A percentile compares a stretch with the other conserved stretches of the same genome.
phyloP scores from a whole-genome alignment of 2,888 invertebrate species.

The Amorpha juglandis region DNA sequence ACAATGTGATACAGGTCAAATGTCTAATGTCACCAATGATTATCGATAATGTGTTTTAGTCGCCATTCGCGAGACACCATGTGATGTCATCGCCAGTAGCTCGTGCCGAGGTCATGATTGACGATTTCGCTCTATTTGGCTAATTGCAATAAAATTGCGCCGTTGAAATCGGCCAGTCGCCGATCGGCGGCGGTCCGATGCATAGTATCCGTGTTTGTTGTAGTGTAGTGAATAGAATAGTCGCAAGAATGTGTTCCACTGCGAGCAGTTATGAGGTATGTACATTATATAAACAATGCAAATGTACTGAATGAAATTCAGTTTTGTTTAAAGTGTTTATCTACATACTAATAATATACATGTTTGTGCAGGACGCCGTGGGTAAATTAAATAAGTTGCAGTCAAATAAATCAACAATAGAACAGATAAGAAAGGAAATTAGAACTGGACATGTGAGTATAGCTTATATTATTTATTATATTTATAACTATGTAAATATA shows the following conservation, averaged over 20 bases:
- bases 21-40: slow-evolving; percentile 66
- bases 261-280: slow-evolving; percentile 68
- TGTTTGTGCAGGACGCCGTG: slow-evolving; percentile 86
- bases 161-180: slow-evolving; percentile 34
- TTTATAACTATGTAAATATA: background rate
- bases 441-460: slow-evolving; percentile 67
- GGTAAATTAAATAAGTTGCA: slow-evolving; percentile 88
- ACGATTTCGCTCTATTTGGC: slow-evolving; percentile 43
- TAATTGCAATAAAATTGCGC: slow-evolving; percentile 41
- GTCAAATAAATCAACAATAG: slow-evolving; percentile 87
- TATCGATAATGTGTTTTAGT: slow-evolving; percentile 52
- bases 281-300: slow-evolving; percentile 3
- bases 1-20: slow-evolving; percentile 61
- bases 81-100: slow-evolving; percentile 35
- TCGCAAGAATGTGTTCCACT: slow-evolving; percentile 63
- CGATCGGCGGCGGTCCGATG: slow-evolving; percentile 57
- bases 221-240: slow-evolving; percentile 55
- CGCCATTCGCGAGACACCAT: slow-evolving; percentile 36
- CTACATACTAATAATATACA: background rate
- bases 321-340: slow-evolving; percentile 17
- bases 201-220: slow-evolving; percentile 52
- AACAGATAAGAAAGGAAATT: slow-evolving; percentile 70
- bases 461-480: background rate
- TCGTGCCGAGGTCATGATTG: slow-evolving; percentile 42
- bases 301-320: background rate